Percentiles rank a stretch among this genome's conserved stretches.
Evolutionary conservation across 2,113 vertebrate species (phyloP).

Genomic region (Nansenia antarctica): DNA sequence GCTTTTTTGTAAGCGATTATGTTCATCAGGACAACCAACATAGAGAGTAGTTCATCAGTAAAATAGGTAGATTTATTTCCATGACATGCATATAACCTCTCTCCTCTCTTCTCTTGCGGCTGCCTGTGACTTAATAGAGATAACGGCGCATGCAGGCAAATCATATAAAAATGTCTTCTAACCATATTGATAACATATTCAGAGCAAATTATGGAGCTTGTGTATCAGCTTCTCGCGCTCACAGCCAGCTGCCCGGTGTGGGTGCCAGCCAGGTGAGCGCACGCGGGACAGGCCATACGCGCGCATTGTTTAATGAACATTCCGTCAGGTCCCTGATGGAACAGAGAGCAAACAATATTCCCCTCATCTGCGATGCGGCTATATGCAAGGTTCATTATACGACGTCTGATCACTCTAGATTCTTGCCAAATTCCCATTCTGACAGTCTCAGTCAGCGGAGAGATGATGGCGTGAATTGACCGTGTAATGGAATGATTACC

Average conservation of each 20-base stretch:
- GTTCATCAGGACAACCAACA: too few relatives aligned
- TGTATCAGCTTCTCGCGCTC: not conserved
- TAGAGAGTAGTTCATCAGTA: too few relatives aligned
- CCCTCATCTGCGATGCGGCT: not conserved
- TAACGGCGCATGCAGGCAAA: too few relatives aligned
- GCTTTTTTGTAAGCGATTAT: too few relatives aligned
- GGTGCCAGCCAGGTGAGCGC: not conserved
- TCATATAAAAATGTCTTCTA: too few relatives aligned
- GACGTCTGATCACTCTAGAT: conserved; percentile 12
- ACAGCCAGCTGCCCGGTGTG: too few relatives aligned
- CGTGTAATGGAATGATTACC: conserved; percentile 62
- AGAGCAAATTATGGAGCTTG: too few relatives aligned
- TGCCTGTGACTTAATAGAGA: too few relatives aligned
- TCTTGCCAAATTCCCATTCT: conserved; percentile 1
- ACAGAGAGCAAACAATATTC: not conserved
- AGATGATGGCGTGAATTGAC: conserved; percentile 40
- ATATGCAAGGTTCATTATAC: not conserved
- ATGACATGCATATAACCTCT: too few relatives aligned
- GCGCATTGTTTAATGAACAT: not conserved
- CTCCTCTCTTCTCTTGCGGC: too few relatives aligned
- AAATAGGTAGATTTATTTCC: too few relatives aligned
- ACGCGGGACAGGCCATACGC: not conserved
- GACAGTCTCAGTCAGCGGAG: conserved; percentile 21
- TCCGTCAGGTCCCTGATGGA: not conserved
- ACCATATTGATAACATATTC: too few relatives aligned